phyloP scores from a whole-genome alignment of 1,140 invertebrate species.

The Bombus superbus region DNA sequence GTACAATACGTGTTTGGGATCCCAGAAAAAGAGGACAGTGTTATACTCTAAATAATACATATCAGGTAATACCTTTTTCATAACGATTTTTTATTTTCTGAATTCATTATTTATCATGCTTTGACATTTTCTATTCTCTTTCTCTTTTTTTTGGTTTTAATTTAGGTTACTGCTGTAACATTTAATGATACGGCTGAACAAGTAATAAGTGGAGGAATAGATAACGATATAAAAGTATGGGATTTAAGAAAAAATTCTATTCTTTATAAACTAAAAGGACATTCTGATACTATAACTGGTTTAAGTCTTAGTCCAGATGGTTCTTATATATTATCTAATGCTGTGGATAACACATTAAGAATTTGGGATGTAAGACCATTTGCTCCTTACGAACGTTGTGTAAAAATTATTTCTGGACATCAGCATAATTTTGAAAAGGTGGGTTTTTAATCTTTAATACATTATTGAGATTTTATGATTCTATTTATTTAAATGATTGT shows the following conservation, averaged over 20 bases:
- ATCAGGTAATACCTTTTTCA: slow-evolving; percentile 81
- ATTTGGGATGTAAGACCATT: slow-evolving; percentile 93
- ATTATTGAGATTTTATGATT: background rate
- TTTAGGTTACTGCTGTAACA: slow-evolving; percentile 91
- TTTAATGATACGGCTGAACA: slow-evolving; percentile 99
- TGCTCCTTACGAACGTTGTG: slow-evolving; percentile 94
- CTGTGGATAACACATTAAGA: slow-evolving; percentile 97
- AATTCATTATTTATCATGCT: slow-evolving; percentile 4
- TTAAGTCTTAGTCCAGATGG: slow-evolving; percentile 96
- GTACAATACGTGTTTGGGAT: slow-evolving; percentile 96
- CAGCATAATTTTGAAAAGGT: slow-evolving; percentile 99
- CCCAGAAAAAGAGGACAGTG: slow-evolving; percentile 90
- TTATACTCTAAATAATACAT: slow-evolving; percentile 91
- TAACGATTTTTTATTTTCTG: background rate
- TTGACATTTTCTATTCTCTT: background rate
- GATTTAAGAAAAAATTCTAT: slow-evolving; percentile 96
- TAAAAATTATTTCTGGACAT: slow-evolving; percentile 96
- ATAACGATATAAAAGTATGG: slow-evolving; percentile 99
- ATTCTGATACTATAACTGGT: slow-evolving; percentile 98
- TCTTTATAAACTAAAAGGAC: slow-evolving; percentile 92
- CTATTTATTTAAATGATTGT: background rate
- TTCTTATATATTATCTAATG: slow-evolving; percentile 96
- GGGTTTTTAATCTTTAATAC: background rate
- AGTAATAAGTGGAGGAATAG: slow-evolving; percentile 95
- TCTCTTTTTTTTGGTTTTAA: background rate